Conservation (phyloP, 2,113 vertebrate species). For the Rhineura floridana region DNA sequence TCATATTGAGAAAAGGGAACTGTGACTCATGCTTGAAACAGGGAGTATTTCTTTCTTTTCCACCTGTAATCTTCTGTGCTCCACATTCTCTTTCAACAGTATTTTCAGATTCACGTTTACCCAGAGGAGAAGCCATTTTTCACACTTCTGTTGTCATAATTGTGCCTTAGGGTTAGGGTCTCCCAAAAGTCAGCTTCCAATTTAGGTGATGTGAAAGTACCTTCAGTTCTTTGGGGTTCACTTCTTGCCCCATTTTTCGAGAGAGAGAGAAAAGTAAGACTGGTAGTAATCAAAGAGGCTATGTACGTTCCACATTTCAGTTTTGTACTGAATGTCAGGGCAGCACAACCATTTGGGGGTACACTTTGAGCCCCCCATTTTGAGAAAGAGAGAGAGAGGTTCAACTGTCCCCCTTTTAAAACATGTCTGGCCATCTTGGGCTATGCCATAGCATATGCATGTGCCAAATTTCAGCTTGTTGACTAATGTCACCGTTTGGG, state of each 20-base stretch:
- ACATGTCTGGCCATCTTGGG: background rate
- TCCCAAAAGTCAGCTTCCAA: background rate
- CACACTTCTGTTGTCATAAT: too few species aligned
- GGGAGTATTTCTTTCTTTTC: too few species aligned
- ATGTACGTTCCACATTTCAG: background rate
- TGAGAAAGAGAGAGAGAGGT: background rate
- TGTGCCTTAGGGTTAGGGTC: background rate
- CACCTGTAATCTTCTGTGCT: too few species aligned
- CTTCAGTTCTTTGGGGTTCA: background rate
- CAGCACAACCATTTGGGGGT: background rate
- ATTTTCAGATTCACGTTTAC: too few species aligned
- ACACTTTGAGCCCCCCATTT: background rate
- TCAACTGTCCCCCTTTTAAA: background rate
- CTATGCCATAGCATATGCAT: too few species aligned
- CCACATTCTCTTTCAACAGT: too few species aligned
- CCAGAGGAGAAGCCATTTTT: too few species aligned
- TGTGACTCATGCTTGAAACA: too few species aligned
- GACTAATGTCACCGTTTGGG: background rate
- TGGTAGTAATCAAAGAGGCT: background rate
- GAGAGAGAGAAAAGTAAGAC: background rate
- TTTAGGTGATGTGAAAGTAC: too few species aligned
- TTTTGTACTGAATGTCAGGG: background rate
- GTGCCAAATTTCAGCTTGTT: background rate
- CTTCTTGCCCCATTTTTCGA: background rate
- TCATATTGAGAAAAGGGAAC: too few species aligned